Evolutionary conservation across 1,140 invertebrate genomes (phyloP), one percentile per base, ranked within the genome.

Genomic region (Meloidogyne chitwoodi): DNA sequence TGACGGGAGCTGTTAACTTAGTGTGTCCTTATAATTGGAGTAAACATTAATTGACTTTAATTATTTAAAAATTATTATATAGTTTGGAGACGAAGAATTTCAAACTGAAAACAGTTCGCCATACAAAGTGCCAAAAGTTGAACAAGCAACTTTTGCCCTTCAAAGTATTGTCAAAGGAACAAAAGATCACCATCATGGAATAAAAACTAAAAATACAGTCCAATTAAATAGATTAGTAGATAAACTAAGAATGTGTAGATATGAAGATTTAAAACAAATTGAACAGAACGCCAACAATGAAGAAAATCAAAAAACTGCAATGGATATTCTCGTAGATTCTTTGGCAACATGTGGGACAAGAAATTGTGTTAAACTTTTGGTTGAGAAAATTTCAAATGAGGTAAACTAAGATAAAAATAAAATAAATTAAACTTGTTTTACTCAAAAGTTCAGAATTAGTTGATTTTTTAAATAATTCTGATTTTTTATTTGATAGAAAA

Each of bases 281-380:
- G 67, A 74, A 62, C 38, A 69, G 22, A 56, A 56, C 10, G 48
- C 48, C 2, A 56, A 56, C n/a, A 56, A 56, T 56, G 56, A 61
- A 68, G n/a, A n/a, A 8, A 1, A 5, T 6, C 22, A 44, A 79
- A 26, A 48, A 16, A 78, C 63, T 22, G 48, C 62, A 63, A 29
- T 76, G 10, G 65, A 81, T n/a, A 24, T 85, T 44, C 77, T 83
- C 61, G 62, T 56, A 24, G 75, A 85, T 63, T 68, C 77, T 29
- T 74, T 85, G 26, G 83, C 79, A 14, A 69, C 80, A 5, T 81
- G 83, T 74, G 84, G 82, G 31, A 85, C 83, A 27, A 67, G 71
- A 19, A 83, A 79, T 76, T 77, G 79, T 44, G 73, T 84, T 64
- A 31, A 72, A n/a, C 56, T 80, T 62, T 68, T 84, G 48, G 67